Evolutionary conservation across 2,113 vertebrate genomes (phyloP), one percentile per base, ranked within the genome.

Genomic region (Tragelaphus buxtoni): DNA sequence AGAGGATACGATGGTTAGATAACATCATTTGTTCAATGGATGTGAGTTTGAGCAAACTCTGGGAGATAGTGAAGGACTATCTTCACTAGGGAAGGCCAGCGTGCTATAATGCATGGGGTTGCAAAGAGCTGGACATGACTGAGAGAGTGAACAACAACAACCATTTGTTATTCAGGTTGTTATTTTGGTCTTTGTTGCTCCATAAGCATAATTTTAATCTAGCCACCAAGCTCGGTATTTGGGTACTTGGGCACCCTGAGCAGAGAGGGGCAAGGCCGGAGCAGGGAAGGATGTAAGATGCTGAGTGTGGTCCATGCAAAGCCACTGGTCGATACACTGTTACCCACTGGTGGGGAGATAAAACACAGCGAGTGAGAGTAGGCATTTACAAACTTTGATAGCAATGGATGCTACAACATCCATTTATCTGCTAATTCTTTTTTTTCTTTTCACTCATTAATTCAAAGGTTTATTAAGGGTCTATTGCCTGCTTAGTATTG

Each of bases 401-500:
- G 61, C 20, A 39, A 58, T 49, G 93, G 56, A 83, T 49, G 42
- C 28, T 83, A n/a, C 4, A 24, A 49, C 26, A 60, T 69, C 61
- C 24, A 12, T 49, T 49, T 96, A 92, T 17, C 91, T 81, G 49
- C 14, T 28, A 83, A 95, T 56, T 90, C 12, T 47, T 28, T 74
- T 22, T 72, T 90, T 65, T 30, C 24, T 80, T 80, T 80, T 80
- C 60, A 56, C 9, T 82, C 39, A 82, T 76, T 88, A 61, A 69
- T 91, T 81, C 22, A 91, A 49, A 91, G 3, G 53, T 20, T 79
- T 91, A 60, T 86, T 87, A 82, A 90, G 24, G 51, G 28, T n/a
- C 63, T 72, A 30, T 47, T 87, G 51, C 22, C 45, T 56, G 32
- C 14, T 91, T 83, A 55, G 53, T 45, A 39, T 39, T 91, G 86